Evolutionary conservation across 2,888 invertebrate genomes (phyloP).

Genomic region (Netelia fuscicornis): DNA sequence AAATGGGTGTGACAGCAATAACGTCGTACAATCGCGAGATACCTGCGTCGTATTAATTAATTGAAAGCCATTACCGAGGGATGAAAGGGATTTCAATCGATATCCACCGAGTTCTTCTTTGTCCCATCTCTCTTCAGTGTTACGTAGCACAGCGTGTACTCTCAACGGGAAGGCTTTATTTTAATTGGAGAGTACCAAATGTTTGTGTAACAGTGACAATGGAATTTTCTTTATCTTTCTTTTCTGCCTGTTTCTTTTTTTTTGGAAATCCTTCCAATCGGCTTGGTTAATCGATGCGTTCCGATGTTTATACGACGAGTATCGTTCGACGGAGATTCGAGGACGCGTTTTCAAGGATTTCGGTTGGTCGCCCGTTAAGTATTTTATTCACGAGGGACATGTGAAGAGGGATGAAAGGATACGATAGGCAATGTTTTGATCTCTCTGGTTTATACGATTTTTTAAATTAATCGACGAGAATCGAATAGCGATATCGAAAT

Average conservation of each 20-base stretch:
- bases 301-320: no score
- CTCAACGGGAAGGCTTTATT: neutral
- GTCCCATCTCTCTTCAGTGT: neutral
- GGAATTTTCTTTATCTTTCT: neutral
- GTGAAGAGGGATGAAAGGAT: no score
- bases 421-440: no score
- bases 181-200: neutral
- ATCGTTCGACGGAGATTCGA: no score
- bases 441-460: no score
- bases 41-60: slow-evolving; percentile 30
- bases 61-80: slow-evolving; percentile 9
- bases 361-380: no score
- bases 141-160: neutral
- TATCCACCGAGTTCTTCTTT: neutral
- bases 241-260: neutral
- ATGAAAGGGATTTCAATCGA: slow-evolving; percentile 11
- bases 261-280: neutral
- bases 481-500: no score
- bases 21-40: slow-evolving; percentile 10
- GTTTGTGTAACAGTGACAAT: neutral
- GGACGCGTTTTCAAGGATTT: no score
- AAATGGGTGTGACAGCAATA: slow-evolving; percentile 17
- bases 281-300: no score
- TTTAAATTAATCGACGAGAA: no score
- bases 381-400: no score